Evolutionary conservation across 2,113 vertebrate genomes (phyloP).

Genomic region (Chloropsis cyanopogon): DNA sequence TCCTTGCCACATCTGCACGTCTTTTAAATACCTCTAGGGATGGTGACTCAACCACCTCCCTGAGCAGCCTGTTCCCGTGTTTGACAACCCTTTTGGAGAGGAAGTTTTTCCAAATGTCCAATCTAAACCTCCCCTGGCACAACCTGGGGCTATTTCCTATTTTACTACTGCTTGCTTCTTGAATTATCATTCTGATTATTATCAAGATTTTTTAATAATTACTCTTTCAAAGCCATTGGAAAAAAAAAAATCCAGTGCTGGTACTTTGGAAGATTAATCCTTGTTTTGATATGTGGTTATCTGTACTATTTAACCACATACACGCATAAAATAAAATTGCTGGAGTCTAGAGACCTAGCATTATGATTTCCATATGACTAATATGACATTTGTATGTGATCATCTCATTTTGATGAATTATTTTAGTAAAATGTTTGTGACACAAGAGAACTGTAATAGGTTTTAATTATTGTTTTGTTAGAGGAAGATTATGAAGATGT

Average conservation of each 20-base stretch:
- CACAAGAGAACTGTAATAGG: background rate
- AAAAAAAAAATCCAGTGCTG: background rate
- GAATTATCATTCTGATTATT: background rate
- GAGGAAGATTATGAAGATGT: background rate
- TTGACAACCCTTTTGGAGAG: background rate
- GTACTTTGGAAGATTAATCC: background rate
- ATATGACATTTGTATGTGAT: background rate
- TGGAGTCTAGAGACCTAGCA: background rate
- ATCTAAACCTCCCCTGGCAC: background rate
- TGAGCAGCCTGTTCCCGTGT: background rate
- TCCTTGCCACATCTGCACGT: rapidly evolving
- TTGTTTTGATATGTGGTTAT: background rate
- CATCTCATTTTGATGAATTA: background rate
- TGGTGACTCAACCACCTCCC: background rate
- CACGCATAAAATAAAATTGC: background rate
- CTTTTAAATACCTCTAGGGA: background rate
- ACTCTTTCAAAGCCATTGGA: background rate
- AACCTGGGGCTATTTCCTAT: background rate
- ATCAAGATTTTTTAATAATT: background rate
- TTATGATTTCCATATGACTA: background rate
- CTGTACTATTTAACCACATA: background rate
- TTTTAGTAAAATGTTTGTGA: background rate
- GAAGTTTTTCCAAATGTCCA: background rate
- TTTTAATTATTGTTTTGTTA: background rate
- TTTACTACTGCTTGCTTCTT: background rate